Evolutionary conservation across 2,797 vertebrate species (phyloP).

Genomic region (Petrocephalus sullivani): DNA sequence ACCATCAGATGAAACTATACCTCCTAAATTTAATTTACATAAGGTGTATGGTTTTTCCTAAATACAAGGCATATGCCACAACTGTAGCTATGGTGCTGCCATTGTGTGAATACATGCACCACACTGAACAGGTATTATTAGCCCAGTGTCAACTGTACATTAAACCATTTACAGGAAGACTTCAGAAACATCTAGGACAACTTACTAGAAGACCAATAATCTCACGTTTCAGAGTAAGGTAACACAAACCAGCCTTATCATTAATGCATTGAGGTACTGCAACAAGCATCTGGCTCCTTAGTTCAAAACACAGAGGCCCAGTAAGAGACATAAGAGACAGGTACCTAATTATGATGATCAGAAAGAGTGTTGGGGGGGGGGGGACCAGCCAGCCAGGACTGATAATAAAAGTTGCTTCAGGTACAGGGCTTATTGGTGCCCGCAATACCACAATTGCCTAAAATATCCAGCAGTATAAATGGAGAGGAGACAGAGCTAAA

Average conservation of each 20-base stretch:
- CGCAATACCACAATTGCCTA: background rate
- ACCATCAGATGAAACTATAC: background rate
- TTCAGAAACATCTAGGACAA: slow-evolving; percentile 15
- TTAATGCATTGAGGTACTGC: slow-evolving; percentile 59
- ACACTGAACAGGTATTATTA: background rate
- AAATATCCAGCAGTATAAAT: background rate
- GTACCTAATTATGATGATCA: background rate
- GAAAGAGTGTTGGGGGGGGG: background rate
- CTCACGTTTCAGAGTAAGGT: slow-evolving; percentile 51
- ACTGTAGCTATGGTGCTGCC: background rate
- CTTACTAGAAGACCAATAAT: slow-evolving; percentile 29
- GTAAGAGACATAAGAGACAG: background rate
- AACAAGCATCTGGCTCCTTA: slow-evolving; percentile 53
- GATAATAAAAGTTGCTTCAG: background rate
- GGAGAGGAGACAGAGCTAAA: background rate
- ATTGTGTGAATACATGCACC: background rate
- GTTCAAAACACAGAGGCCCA: slow-evolving; percentile 12
- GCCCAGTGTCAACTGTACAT: background rate
- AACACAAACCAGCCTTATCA: slow-evolving; percentile 48
- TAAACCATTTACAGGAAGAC: background rate
- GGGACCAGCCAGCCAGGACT: background rate
- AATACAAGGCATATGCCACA: background rate
- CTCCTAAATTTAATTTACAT: background rate
- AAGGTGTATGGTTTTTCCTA: background rate
- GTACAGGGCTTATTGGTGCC: background rate